Base-by-base conservation (phyloP, 2,888 invertebrate species). In the Furcula furcula region DNA sequence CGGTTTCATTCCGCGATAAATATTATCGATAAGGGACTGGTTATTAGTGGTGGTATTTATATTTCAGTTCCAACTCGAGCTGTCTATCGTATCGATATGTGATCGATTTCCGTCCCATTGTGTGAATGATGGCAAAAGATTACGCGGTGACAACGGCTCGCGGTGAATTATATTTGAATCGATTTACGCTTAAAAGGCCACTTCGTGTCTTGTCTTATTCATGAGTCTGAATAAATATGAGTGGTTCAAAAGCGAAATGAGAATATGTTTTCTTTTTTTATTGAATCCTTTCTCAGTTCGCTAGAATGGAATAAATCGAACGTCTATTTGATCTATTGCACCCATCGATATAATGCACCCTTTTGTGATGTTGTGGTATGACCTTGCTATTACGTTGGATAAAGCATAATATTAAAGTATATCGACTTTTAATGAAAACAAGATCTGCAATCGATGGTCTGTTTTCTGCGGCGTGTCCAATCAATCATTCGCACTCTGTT, bases 21-120 rank as follows among this genome's bases (percentile, higher is more conserved):
- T 81, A 61, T 68, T 57, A 61, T 55, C 62, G 83, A 79, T 82
- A 76, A 68, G 61, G 46, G 53, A 55, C 47, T 51, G 48, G 58
- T 59, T 65, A 63, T 69, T 67, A 65, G 40, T 41, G 29, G 27
- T 30, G 42, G 41, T 9, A n/a, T 26, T 13, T 6, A 14, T 21
- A 10, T 9, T 9, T 9, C 9, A 12, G 3, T 9, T 49, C 57
- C 46, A 48, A 51, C 40, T 45, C 37, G 43, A 42, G 25, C 33
- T 42, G 54, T 52, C 55, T 56, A 59, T 54, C 60, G 48, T 40
- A 60, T 57, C 51, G 52, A 54, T 54, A 29, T 51, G 30, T 51
- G 44, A 59, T 57, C 52, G 41, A 58, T 51, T 51, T 51, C 37
- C 29, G 36, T 38, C 34, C 42, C 35, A 54, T 60, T 45, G 44